phyloP scores from a whole-genome alignment of 2,888 invertebrate genomes.

The Zele albiditarsus region DNA sequence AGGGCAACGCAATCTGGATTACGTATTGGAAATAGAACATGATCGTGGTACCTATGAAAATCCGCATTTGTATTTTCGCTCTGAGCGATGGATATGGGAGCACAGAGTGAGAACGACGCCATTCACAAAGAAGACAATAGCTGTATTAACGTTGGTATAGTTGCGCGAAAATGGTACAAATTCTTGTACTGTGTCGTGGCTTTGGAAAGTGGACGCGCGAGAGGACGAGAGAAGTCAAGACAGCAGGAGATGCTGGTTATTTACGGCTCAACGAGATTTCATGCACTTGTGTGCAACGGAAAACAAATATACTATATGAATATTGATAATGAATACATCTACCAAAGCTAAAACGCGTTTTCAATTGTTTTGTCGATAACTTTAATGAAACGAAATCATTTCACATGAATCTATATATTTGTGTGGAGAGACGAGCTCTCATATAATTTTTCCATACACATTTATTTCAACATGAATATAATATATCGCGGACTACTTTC shows the following conservation, averaged over 20 bases:
- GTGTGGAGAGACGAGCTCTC: too few species aligned
- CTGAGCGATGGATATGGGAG: slow-evolving; percentile 22
- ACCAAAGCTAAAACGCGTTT: too few species aligned
- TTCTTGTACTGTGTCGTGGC: slow-evolving; percentile 15
- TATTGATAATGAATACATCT: too few species aligned
- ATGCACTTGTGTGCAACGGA: too few species aligned
- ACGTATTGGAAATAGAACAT: background rate
- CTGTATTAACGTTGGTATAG: slow-evolving; percentile 52
- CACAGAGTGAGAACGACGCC: slow-evolving; percentile 20
- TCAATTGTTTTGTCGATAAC: too few species aligned
- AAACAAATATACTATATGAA: too few species aligned
- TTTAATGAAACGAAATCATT: too few species aligned
- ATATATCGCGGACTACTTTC: too few species aligned
- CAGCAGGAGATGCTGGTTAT: slow-evolving; percentile 39
- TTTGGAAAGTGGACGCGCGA: slow-evolving; percentile 41
- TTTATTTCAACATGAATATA: too few species aligned
- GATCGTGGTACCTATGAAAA: slow-evolving; percentile 4
- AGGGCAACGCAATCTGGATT: background rate
- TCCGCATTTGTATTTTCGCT: slow-evolving; percentile 43
- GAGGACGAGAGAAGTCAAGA: too few species aligned
- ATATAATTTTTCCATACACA: too few species aligned
- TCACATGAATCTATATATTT: too few species aligned
- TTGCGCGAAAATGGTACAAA: slow-evolving; percentile 22
- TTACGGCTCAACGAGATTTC: slow-evolving; percentile 51
- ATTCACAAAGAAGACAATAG: slow-evolving; percentile 56